A percentile compares a stretch with the other conserved stretches of the same genome.
phyloP scores from a whole-genome alignment of 1,140 invertebrate genomes.

The Anoplolepis gracilipes region DNA sequence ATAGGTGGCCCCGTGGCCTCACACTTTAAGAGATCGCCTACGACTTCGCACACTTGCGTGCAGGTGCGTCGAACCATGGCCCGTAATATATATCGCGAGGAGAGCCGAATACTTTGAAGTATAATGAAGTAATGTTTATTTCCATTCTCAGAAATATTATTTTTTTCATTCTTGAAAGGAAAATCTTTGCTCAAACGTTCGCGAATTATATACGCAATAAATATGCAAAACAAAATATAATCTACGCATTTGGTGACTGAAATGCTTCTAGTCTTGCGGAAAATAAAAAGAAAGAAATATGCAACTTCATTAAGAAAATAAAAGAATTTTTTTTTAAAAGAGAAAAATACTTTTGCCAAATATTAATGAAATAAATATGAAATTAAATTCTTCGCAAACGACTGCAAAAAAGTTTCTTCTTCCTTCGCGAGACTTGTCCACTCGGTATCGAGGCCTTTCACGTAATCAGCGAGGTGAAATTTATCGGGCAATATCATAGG shows the following conservation, averaged over 20 bases:
- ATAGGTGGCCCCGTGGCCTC: slow-evolving; percentile 75
- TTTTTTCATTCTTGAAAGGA: neutral
- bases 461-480: slow-evolving; percentile 74
- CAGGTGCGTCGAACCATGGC: slow-evolving; percentile 61
- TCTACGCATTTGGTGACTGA: neutral
- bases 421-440: slow-evolving; percentile 28
- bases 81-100: slow-evolving; percentile 68
- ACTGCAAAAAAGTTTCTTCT: neutral
- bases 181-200: neutral
- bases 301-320: neutral
- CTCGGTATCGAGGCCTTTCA: slow-evolving; percentile 1
- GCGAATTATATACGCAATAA: neutral
- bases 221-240: neutral
- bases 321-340: neutral
- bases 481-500: slow-evolving; percentile 71
- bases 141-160: neutral
- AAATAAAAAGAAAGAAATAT: neutral
- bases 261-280: neutral
- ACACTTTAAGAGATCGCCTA: slow-evolving; percentile 71
- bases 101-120: slow-evolving; percentile 41
- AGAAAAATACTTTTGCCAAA: neutral
- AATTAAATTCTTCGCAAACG: neutral
- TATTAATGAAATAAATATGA: neutral
- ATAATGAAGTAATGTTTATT: slow-evolving; percentile 69
- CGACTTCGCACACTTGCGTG: slow-evolving; percentile 59